Conservation (phyloP, 2,888 invertebrate genomes). For the Teleiodes luculella region DNA sequence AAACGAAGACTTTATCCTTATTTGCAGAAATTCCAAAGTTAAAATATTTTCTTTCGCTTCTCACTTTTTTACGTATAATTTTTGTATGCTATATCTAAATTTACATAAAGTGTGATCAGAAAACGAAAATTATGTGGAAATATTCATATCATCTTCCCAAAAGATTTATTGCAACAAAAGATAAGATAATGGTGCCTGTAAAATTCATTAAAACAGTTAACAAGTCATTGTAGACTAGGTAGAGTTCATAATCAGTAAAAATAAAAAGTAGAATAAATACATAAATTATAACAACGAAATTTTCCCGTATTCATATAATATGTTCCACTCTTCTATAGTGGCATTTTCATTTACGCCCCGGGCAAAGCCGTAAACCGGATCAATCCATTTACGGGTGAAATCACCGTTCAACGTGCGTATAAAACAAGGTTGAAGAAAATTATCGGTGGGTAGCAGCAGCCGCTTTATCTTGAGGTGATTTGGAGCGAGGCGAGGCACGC, state of each 20-base stretch:
- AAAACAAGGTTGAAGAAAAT: conserved; percentile 63
- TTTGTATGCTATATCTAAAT: too few relatives aligned
- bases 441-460: conserved; percentile 52
- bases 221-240: too few relatives aligned
- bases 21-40: not conserved
- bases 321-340: not conserved
- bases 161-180: too few relatives aligned
- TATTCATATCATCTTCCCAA: too few relatives aligned
- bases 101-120: too few relatives aligned
- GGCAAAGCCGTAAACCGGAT: conserved; percentile 47
- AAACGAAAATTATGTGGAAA: too few relatives aligned
- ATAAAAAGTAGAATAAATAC: too few relatives aligned
- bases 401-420: conserved; percentile 51
- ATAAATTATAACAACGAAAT: not conserved
- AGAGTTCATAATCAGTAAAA: too few relatives aligned
- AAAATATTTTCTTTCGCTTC: not conserved
- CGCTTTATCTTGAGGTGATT: conserved; percentile 53
- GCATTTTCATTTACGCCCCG: not conserved
- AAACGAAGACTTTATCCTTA: not conserved
- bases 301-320: not conserved
- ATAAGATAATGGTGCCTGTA: too few relatives aligned
- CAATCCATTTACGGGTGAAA: conserved; percentile 55
- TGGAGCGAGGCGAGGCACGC: conserved; percentile 53
- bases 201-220: too few relatives aligned
- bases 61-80: too few relatives aligned